Base-by-base conservation (phyloP, 1,140 invertebrate genomes). In the Ceratina australensis region DNA sequence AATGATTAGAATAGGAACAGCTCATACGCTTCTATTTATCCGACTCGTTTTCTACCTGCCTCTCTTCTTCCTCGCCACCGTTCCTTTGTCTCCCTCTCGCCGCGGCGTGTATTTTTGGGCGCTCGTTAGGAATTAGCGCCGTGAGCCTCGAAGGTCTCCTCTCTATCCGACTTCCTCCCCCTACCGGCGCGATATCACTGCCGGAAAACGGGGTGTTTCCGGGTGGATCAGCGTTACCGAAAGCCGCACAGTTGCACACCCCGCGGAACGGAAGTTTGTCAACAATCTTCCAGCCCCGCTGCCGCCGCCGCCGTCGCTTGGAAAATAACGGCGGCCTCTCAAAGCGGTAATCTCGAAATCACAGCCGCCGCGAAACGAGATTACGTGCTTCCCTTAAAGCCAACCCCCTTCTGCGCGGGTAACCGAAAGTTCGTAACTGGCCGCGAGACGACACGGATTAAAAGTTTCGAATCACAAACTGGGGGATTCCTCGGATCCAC, bases 81-180 rank as follows among this genome's bases (percentile, higher is more conserved):
- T 15, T 22, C n/a, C 50, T 16, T n/a, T 50, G 33, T 68, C n/a
- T 49, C 8, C 26, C 47, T 59, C 71, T 52, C 61, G 13, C 12
- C 16, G 61, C 56, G 15, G 16, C 16, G 78, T 60, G 33, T 79
- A 79, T 79, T 79, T 79, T 79, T 79, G 78, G 78, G 56, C 72
- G 78, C 65, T 67, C 72, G 72, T 79, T 76, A 75, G 72, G 78
- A 79, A 68, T 79, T 79, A 75, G 72, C 72, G 33, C 56, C 16
- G 69, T 54, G 26, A n/a, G 24, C 54, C 71, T 63, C 63, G 64
- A 75, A 79, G 72, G 72, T 69, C 65, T 75, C 64, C 22, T 15
- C 63, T 68, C 54, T 18, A 60, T 47, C 73, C 65, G 64, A 64
- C 33, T 65, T 33, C 24, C 50, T 56, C 75, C 50, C 59, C 52